Conservation (phyloP, 2,113 vertebrate genomes). For the Hippolais icterina region DNA sequence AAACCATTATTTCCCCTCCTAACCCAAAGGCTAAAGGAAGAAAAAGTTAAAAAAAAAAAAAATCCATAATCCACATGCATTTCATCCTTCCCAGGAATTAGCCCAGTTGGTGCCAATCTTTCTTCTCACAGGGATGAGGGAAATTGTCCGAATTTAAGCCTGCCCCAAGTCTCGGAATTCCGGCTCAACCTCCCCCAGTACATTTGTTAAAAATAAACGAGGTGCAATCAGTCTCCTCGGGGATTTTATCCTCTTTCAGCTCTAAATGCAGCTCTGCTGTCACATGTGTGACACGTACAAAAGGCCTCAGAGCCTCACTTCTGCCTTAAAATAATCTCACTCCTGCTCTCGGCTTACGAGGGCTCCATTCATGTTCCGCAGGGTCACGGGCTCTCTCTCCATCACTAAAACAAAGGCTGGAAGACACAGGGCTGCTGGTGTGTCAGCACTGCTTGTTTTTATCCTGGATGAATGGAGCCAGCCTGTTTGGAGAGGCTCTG, state of each 20-base stretch:
- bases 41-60: background rate
- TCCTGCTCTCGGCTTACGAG: background rate
- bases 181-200: background rate
- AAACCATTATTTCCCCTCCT: background rate
- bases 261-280: constrained; percentile 62
- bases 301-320: background rate
- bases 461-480: background rate
- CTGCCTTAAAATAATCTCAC: constrained; percentile 27
- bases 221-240: background rate
- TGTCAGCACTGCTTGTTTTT: background rate
- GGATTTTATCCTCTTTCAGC: constrained; percentile 35
- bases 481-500: background rate
- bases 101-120: background rate
- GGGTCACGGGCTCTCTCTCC: background rate
- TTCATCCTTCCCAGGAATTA: background rate
- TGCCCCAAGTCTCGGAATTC: background rate
- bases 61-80: background rate
- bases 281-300: background rate
- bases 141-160: background rate
- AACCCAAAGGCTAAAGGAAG: background rate
- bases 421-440: background rate
- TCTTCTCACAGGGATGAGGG: background rate
- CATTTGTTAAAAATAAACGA: constrained; percentile 30
- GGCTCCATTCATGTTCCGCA: background rate
- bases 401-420: background rate